Evolutionary conservation across 2,113 vertebrate genomes (phyloP).

Genomic region (Azemiops feae): DNA sequence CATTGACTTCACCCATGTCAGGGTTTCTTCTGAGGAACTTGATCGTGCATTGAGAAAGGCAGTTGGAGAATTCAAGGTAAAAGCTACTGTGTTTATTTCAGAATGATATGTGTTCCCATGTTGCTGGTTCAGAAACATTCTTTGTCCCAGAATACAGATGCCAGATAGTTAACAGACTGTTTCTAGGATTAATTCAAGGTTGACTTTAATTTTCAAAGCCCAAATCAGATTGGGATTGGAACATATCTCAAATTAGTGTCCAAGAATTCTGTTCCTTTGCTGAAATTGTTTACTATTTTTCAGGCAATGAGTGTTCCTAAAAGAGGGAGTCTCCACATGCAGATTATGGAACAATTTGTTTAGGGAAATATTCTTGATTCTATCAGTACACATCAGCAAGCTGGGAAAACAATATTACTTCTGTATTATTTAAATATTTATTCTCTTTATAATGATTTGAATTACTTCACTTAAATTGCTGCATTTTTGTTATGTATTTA

Average conservation of each 20-base stretch:
- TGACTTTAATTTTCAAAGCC: not conserved
- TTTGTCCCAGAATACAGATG: not conserved
- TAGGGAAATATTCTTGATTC: not conserved
- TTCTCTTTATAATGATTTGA: not conserved
- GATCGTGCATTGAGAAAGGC: constrained; percentile 91
- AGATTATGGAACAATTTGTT: not conserved
- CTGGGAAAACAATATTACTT: not conserved
- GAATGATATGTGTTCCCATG: too few species aligned
- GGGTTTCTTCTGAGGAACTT: constrained; percentile 91
- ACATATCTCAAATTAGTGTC: not conserved
- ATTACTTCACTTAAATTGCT: not conserved
- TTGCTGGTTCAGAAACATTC: not conserved
- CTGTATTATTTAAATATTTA: not conserved
- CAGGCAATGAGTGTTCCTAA: not conserved
- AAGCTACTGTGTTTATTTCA: not conserved
- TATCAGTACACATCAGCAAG: not conserved
- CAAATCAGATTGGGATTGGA: not conserved
- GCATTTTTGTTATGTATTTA: too few species aligned
- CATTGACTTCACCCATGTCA: constrained; percentile 92
- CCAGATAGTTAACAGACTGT: not conserved
- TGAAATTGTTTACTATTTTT: not conserved
- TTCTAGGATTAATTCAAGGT: not conserved
- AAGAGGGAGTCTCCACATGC: not conserved
- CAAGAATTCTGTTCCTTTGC: not conserved
- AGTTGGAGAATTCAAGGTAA: constrained; percentile 91